Percentiles rank a stretch among this genome's conserved stretches.
These are phyloP conservation scores for Manduca sexta DNA, from an alignment of 1,140 invertebrate genomes.

Conservation along the genomic window DNA sequence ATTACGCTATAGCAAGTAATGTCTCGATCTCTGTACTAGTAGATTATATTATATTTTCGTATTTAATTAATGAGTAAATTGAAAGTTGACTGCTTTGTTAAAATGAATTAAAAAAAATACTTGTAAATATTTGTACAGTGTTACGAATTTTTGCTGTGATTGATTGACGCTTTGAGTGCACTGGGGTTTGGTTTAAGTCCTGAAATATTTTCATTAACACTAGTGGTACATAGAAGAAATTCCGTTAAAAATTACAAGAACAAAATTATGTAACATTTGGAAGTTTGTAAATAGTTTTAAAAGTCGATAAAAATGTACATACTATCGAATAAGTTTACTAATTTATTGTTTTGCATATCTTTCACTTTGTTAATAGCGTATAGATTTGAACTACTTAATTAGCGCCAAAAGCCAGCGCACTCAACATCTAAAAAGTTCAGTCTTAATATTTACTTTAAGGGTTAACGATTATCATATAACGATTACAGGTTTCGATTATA, in stretches of 20 bases:
- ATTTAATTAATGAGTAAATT: constrained; percentile 31
- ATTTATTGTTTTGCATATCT: no score
- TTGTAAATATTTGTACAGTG: constrained; percentile 60
- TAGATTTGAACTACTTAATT: not conserved
- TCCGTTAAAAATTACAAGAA: no score
- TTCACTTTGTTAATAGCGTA: no score
- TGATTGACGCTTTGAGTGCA: constrained; percentile 9
- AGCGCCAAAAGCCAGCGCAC: constrained; percentile 15
- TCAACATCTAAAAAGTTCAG: constrained; percentile 8
- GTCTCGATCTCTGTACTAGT: constrained; percentile 59
- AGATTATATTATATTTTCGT: constrained; percentile 66
- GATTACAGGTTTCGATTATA: not conserved
- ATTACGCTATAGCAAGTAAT: constrained; percentile 24
- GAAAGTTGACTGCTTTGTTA: constrained; percentile 47
- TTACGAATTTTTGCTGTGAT: constrained; percentile 42
- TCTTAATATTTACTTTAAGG: constrained; percentile 20
- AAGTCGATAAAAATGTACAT: no score
- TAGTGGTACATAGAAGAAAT: no score
- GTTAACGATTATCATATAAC: constrained; percentile 10
- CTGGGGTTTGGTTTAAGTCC: constrained; percentile 2
- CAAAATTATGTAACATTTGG: no score
- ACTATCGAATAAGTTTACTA: no score
- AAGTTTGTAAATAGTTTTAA: no score
- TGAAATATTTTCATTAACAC: no score
- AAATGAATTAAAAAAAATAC: constrained; percentile 18